Percentiles rank a stretch among this genome's conserved stretches.
phyloP scores from a whole-genome alignment of 2,797 vertebrate species.

The Sparidentex hasta region DNA sequence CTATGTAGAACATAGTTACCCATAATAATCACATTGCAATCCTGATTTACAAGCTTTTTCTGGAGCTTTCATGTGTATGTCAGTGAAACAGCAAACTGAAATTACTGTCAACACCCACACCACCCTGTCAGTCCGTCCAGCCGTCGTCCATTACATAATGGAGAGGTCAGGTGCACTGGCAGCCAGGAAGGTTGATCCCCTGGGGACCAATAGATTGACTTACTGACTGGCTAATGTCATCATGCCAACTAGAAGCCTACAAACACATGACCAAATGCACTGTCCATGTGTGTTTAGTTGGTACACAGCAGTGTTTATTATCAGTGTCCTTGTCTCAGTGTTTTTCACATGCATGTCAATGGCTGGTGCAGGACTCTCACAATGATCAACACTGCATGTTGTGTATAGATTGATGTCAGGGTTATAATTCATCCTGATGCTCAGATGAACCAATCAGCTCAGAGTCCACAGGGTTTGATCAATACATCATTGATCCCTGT shows the following conservation, averaged over 20 bases:
- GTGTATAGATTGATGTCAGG: conserved; percentile 10
- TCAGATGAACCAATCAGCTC: conserved; percentile 8
- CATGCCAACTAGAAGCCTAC: neutral
- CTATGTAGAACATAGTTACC: too few relatives aligned
- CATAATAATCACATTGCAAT: too few relatives aligned
- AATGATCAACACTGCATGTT: conserved; percentile 22
- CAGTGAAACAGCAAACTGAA: too few relatives aligned
- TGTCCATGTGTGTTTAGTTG: neutral
- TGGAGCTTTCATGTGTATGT: too few relatives aligned
- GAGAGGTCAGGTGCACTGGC: too few relatives aligned
- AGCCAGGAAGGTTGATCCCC: too few relatives aligned
- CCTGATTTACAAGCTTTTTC: too few relatives aligned
- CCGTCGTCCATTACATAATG: too few relatives aligned
- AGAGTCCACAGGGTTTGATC: conserved; percentile 28
- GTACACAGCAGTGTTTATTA: neutral
- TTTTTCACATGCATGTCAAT: conserved; percentile 18
- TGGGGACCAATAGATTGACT: neutral
- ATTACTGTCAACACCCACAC: too few relatives aligned
- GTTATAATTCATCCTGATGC: conserved; percentile 15
- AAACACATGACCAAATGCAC: neutral
- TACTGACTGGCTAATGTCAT: neutral
- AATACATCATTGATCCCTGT: conserved; percentile 24
- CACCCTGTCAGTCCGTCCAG: too few relatives aligned
- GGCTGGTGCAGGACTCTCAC: conserved; percentile 21
- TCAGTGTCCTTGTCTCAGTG: neutral